phyloP scores from a whole-genome alignment of 2,888 invertebrate species.

The Oxyteleia sp. region DNA sequence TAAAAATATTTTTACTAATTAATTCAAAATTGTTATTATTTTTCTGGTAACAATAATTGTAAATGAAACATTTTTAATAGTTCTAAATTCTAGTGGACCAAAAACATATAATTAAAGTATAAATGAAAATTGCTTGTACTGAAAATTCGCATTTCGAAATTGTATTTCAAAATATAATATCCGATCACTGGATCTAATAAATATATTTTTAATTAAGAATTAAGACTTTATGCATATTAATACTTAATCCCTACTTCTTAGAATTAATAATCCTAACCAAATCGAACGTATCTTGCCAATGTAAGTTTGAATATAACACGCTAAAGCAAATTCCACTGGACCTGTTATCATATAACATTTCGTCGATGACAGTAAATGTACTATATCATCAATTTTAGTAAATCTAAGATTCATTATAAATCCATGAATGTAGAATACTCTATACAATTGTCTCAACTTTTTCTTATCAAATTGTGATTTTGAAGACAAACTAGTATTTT shows the following conservation, averaged over 20 bases:
- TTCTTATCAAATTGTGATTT: slow-evolving; percentile 81
- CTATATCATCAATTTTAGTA: slow-evolving; percentile 78
- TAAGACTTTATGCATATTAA: too few relatives aligned
- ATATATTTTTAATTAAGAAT: too few relatives aligned
- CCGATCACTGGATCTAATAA: too few relatives aligned
- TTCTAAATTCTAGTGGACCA: too few relatives aligned
- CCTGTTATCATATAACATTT: slow-evolving; percentile 83
- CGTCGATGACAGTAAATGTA: slow-evolving; percentile 81
- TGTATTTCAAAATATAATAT: too few relatives aligned
- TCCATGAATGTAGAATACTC: slow-evolving; percentile 85
- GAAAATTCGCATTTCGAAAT: too few relatives aligned
- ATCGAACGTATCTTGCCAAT: slow-evolving; percentile 84
- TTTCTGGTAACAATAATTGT: too few relatives aligned
- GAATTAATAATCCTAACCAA: slow-evolving; percentile 83
- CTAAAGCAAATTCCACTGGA: slow-evolving; percentile 84
- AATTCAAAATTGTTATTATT: too few relatives aligned
- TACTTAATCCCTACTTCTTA: slow-evolving; percentile 82
- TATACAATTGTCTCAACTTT: slow-evolving; percentile 83
- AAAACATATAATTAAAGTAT: too few relatives aligned
- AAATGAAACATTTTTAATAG: too few relatives aligned
- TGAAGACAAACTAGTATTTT: slow-evolving; percentile 74
- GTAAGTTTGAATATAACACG: slow-evolving; percentile 82
- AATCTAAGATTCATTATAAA: slow-evolving; percentile 83
- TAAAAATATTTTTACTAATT: too few relatives aligned
- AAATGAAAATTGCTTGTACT: too few relatives aligned